These are phyloP conservation scores for Thysanoteuthis rhombus DNA, from an alignment of 2,888 invertebrate species.

Conservation along the genomic window DNA sequence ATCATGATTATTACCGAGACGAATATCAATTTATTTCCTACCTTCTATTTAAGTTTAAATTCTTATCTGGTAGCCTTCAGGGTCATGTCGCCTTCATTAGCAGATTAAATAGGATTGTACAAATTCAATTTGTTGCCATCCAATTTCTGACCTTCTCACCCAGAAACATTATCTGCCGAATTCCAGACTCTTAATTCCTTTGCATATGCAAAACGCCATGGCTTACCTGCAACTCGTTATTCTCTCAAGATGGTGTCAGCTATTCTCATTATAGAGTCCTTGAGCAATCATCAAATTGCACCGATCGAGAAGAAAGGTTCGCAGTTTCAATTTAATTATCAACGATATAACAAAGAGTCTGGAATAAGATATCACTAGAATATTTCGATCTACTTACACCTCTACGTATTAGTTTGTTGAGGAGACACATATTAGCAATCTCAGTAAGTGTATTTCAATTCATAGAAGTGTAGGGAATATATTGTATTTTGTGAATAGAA, in stretches of 20 bases:
- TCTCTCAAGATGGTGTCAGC: not conserved
- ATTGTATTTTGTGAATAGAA: too few species aligned
- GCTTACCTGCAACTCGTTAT: not conserved
- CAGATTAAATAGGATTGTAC: not conserved
- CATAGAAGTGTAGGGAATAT: too few species aligned
- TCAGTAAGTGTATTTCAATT: too few species aligned
- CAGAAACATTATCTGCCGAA: not conserved
- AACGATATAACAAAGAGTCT: too few species aligned
- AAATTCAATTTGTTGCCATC: conserved; percentile 12
- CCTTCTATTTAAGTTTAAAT: not conserved
- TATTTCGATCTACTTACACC: too few species aligned
- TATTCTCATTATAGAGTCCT: not conserved
- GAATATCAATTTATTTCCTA: not conserved
- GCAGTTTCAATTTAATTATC: too few species aligned
- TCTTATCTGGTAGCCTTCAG: not conserved
- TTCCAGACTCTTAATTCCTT: not conserved
- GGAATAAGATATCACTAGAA: too few species aligned
- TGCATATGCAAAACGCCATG: not conserved
- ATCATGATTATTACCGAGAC: not conserved
- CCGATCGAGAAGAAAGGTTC: too few species aligned
- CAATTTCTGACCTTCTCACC: not conserved
- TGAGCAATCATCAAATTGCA: too few species aligned
- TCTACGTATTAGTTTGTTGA: too few species aligned
- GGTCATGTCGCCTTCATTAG: not conserved
- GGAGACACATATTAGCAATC: too few species aligned